Evolutionary conservation across 2,888 invertebrate species (phyloP).

Genomic region (Eupithecia centaureata): DNA sequence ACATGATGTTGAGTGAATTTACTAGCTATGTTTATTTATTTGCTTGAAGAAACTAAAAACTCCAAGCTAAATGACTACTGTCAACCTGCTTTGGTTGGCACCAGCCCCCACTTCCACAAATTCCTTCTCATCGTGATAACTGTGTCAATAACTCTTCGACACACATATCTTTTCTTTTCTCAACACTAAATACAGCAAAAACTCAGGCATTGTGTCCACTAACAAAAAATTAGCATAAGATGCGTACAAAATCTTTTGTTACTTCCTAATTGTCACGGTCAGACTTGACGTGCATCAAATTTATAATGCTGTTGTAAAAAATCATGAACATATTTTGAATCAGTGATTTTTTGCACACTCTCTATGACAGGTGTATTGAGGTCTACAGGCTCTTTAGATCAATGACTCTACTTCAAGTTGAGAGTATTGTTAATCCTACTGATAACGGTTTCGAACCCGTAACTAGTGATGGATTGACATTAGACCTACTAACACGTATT

Average conservation of each 20-base stretch:
- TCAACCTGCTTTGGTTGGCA: not conserved
- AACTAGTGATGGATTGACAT: constrained; percentile 1
- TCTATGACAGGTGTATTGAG: not conserved
- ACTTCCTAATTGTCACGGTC: constrained; percentile 24
- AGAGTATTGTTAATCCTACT: not conserved
- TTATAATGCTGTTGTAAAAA: constrained; percentile 1
- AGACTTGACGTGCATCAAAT: constrained; percentile 9
- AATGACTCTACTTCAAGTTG: constrained; percentile 7
- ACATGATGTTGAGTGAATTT: too few relatives aligned
- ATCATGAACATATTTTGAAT: constrained; percentile 3
- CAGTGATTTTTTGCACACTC: constrained; percentile 5
- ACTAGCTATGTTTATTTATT: not conserved
- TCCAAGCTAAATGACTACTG: not conserved
- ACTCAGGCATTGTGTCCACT: not conserved
- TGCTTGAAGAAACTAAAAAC: not conserved
- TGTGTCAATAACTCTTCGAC: not conserved
- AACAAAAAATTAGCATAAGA: constrained; percentile 5
- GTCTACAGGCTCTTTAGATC: constrained; percentile 1
- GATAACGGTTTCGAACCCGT: not conserved
- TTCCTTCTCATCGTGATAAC: not conserved
- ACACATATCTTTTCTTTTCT: not conserved
- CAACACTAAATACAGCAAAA: constrained; percentile 5
- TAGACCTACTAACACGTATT: not conserved
- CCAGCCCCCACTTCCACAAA: not conserved
- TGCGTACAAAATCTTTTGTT: constrained; percentile 3